phyloP scores from a whole-genome alignment of 2,888 invertebrate genomes.

The Lymantria dispar region DNA sequence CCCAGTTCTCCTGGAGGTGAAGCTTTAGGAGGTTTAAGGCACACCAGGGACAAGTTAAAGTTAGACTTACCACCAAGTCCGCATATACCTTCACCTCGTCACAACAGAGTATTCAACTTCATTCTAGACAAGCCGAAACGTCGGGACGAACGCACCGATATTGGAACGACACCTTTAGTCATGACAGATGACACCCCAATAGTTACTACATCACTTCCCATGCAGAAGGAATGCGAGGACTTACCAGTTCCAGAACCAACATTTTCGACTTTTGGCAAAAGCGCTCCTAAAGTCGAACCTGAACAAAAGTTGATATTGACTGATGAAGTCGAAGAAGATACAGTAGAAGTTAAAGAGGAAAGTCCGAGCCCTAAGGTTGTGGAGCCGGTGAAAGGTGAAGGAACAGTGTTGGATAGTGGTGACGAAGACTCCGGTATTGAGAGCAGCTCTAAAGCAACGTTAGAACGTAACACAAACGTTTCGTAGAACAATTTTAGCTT shows the following conservation, averaged over 20 bases:
- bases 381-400: slow-evolving; percentile 79
- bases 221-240: slow-evolving; percentile 51
- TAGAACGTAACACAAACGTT: slow-evolving; percentile 74
- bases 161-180: slow-evolving; percentile 55
- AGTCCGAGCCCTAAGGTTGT: slow-evolving; percentile 47
- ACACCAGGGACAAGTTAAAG: slow-evolving; percentile 87
- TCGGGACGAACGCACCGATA: slow-evolving; percentile 34
- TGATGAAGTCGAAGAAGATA: slow-evolving; percentile 35
- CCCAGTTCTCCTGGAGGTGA: slow-evolving; percentile 69
- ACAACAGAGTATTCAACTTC: slow-evolving; percentile 70
- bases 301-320: slow-evolving; percentile 61
- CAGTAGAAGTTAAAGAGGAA: slow-evolving; percentile 44
- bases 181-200: slow-evolving; percentile 73
- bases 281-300: slow-evolving; percentile 47
- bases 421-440: slow-evolving; percentile 86
- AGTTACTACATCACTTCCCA: slow-evolving; percentile 48
- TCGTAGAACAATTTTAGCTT: slow-evolving; percentile 38
- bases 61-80: slow-evolving; percentile 86
- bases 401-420: slow-evolving; percentile 84
- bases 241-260: slow-evolving; percentile 68
- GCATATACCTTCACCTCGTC: slow-evolving; percentile 64
- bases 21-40: slow-evolving; percentile 86
- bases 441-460: slow-evolving; percentile 82
- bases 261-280: slow-evolving; percentile 84
- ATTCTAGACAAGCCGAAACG: slow-evolving; percentile 66